These are phyloP conservation scores for Hemicrepidius hirtus DNA, from an alignment of 2,888 invertebrate genomes.

Conservation along the genomic window DNA sequence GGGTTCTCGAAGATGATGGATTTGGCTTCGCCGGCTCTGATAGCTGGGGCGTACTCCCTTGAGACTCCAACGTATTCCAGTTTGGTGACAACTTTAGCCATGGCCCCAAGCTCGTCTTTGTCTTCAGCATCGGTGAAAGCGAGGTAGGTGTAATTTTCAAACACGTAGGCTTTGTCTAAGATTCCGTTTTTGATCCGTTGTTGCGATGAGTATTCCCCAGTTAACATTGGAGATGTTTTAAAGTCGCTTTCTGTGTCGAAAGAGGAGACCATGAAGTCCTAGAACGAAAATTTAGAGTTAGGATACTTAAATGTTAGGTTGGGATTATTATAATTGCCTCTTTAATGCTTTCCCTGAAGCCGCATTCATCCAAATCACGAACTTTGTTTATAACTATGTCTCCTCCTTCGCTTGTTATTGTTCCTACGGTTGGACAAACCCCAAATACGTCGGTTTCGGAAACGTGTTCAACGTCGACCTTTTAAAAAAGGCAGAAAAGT, in stretches of 20 bases:
- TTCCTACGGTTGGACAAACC: slow-evolving; percentile 80
- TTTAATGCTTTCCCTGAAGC: slow-evolving; percentile 81
- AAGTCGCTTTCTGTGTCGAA: slow-evolving; percentile 71
- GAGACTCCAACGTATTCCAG: slow-evolving; percentile 75
- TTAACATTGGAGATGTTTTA: slow-evolving; percentile 72
- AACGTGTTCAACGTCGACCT: slow-evolving; percentile 56
- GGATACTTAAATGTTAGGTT: background rate
- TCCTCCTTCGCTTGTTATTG: slow-evolving; percentile 76
- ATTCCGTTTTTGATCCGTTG: slow-evolving; percentile 81
- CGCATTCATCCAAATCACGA: slow-evolving; percentile 83
- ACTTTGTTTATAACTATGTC: slow-evolving; percentile 77
- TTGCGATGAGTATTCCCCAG: slow-evolving; percentile 78
- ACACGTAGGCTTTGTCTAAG: slow-evolving; percentile 78
- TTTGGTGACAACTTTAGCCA: slow-evolving; percentile 79
- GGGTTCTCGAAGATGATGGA: slow-evolving; percentile 85
- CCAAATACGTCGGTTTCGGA: slow-evolving; percentile 85
- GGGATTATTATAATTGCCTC: slow-evolving; percentile 61
- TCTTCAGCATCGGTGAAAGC: slow-evolving; percentile 81
- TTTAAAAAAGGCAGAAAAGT: background rate
- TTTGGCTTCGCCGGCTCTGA: slow-evolving; percentile 62
- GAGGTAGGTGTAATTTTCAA: slow-evolving; percentile 82
- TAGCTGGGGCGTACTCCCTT: slow-evolving; percentile 68
- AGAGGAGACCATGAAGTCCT: slow-evolving; percentile 75
- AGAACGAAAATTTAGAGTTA: background rate
- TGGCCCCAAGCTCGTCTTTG: slow-evolving; percentile 74